A percentile compares a stretch with the other conserved stretches of the same genome.
phyloP scores from a whole-genome alignment of 2,113 vertebrate genomes.

The Phaethornis superciliosus region DNA sequence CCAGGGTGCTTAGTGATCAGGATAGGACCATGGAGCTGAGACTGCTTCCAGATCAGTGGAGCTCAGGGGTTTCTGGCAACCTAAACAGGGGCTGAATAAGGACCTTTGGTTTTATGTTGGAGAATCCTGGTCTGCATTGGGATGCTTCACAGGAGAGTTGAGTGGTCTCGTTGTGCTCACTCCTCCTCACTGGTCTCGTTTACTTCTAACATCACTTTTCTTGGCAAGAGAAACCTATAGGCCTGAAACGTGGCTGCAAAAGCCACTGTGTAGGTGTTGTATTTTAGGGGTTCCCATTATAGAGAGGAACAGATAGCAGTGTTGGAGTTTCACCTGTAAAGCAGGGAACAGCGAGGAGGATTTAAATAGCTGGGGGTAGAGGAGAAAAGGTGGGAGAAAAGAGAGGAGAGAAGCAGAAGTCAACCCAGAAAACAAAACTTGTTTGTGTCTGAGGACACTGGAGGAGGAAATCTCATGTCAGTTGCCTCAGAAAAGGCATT shows the following conservation, averaged over 20 bases:
- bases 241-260: conserved; percentile 2
- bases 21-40: neutral
- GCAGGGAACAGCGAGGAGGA: neutral
- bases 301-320: neutral
- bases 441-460: neutral
- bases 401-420: neutral
- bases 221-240: neutral
- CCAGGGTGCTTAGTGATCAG: neutral
- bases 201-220: neutral
- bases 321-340: neutral
- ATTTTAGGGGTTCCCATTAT: neutral
- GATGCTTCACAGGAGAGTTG: neutral
- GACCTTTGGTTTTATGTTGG: neutral
- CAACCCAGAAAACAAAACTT: neutral
- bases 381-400: neutral
- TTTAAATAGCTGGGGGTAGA: neutral
- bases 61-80: neutral
- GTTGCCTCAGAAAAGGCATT: neutral
- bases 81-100: neutral
- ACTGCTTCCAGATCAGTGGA: neutral
- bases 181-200: neutral
- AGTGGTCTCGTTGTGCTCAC: neutral
- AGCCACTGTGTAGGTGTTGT: neutral
- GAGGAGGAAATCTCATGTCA: neutral
- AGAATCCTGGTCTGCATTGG: neutral